Conservation (phyloP, 30 jellyfish, hydroid and myxozoan genomes). For the Aurelia sp. region DNA sequence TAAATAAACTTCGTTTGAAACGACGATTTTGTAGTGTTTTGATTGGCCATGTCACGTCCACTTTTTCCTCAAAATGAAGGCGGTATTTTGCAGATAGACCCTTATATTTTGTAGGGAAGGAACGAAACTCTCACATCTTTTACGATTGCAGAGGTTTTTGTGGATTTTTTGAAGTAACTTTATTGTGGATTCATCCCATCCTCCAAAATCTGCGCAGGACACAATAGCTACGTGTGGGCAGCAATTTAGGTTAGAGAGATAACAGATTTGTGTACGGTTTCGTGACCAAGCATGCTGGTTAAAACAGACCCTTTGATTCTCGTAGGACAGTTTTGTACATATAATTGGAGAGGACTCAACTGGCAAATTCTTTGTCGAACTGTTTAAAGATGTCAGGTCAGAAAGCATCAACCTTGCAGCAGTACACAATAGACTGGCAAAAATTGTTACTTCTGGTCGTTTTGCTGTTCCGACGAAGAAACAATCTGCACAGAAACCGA, state of each 20-base stretch:
- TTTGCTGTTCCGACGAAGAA: conserved; percentile 20
- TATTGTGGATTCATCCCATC: no score
- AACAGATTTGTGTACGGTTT: no score
- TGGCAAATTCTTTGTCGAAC: conserved; percentile 38
- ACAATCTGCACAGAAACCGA: no score
- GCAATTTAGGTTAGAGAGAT: no score
- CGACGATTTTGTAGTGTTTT: neutral
- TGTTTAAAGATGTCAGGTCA: conserved; percentile 17
- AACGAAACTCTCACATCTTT: no score
- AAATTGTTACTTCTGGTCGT: conserved; percentile 7
- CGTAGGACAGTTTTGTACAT: conserved; percentile 31
- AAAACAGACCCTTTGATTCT: neutral
- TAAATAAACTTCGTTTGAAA: no score
- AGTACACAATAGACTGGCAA: conserved; percentile 27
- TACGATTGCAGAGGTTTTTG: no score
- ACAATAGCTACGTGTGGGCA: no score
- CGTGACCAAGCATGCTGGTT: neutral
- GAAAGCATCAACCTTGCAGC: conserved; percentile 32
- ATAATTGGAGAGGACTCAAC: conserved; percentile 15
- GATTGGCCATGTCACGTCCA: neutral
- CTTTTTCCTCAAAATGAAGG: neutral
- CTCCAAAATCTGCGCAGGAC: no score
- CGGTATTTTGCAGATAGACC: no score
- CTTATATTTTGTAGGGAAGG: no score
- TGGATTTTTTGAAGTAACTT: no score